phyloP scores from a whole-genome alignment of 1,140 invertebrate species.

The Heliconius eleuchia region DNA sequence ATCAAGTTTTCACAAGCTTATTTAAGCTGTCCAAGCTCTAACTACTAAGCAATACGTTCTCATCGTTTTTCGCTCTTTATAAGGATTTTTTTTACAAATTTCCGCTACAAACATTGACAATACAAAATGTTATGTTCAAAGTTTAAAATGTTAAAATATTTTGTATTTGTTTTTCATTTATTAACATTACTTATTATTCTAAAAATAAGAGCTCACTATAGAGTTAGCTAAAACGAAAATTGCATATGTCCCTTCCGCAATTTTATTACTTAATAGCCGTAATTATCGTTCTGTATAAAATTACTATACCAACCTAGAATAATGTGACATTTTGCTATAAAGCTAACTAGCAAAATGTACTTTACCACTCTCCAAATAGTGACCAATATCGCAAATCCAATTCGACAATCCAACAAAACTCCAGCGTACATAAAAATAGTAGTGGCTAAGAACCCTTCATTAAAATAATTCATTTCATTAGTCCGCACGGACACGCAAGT shows the following conservation, averaged over 20 bases:
- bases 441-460: conserved; percentile 45
- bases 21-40: too few species aligned
- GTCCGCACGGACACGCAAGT: conserved; percentile 46
- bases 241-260: conserved; percentile 38
- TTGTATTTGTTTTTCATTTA: too few species aligned
- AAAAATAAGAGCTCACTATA: neutral
- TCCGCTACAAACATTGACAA: too few species aligned
- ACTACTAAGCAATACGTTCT: too few species aligned
- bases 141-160: too few species aligned
- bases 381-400: conserved; percentile 1
- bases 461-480: conserved; percentile 55
- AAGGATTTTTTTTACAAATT: too few species aligned
- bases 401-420: conserved; percentile 30
- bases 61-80: too few species aligned
- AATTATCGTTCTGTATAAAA: conserved; percentile 43
- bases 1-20: too few species aligned
- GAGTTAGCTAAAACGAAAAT: conserved; percentile 17
- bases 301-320: conserved; percentile 31
- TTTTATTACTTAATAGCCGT: conserved; percentile 44
- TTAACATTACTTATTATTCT: too few species aligned
- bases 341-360: conserved; percentile 13
- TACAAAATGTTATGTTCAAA: too few species aligned
- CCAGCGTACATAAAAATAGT: conserved; percentile 44
- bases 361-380: conserved; percentile 1
- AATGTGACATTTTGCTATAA: conserved; percentile 18